Evolutionary conservation across 2,888 invertebrate genomes (phyloP), one percentile per base, ranked within the genome.

Genomic region (Idaea straminata): DNA sequence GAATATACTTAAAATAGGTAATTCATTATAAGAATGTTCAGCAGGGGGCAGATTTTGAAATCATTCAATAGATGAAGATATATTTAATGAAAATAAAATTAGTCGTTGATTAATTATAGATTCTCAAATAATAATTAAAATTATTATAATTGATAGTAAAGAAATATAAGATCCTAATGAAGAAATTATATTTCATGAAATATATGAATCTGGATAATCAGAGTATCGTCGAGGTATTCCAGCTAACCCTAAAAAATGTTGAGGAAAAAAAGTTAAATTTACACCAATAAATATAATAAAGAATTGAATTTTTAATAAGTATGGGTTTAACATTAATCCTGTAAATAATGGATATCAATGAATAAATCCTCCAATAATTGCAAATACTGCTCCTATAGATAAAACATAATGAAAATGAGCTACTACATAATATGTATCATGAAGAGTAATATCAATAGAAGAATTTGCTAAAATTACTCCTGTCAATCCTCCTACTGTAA

Each of bases 351-450:
- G 95, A 58, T 94, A 96, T 94, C 96, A 96, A 73, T 95, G 94
- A 82, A 95, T 92, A 85, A 96, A 94, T 75, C 96, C 95, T 57
- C 93, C 95, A 91, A 97, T 94, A 94, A 96, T 96, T 59, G 95
- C 95, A 93, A 96, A 96, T 77, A 96, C 95, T 4, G 96, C 96
- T 73, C 96, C 96, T 90, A 96, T 96, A 4, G 96, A 96, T 79
- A 96, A 76, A 0, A 96, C 96, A 94, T 96, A 96, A 83, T 97
- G 96, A 78, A 97, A 97, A 85, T 97, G 96, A 5, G 96, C 96
- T 57, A 96, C 96, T 63, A 96, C 96, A 94, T 96, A 97, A 84
- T 96, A 96, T n/a, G 96, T 96, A 81, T 97, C 96, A 89, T 97
- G 96, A 13, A 96, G 71, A 68, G 95, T 92, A 87, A 96, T 95